These are phyloP conservation scores for Helicoverpa armigera DNA, from an alignment of 1,140 invertebrate species.

Conservation along the genomic window DNA sequence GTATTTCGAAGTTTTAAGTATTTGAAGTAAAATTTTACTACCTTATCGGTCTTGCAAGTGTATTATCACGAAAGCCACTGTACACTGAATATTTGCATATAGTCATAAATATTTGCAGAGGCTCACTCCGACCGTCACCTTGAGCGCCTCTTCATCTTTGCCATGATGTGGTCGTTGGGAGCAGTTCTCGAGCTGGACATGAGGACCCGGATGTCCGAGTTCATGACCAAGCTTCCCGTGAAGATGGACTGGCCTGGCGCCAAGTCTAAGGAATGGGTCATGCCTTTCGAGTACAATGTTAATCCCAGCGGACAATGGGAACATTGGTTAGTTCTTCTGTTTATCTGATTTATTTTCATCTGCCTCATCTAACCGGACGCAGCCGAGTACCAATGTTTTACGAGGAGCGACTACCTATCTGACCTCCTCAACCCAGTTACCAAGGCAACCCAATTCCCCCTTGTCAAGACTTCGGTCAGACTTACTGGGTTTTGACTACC, in stretches of 20 bases:
- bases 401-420: too few relatives aligned
- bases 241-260: conserved; percentile 89
- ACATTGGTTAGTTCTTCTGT: conserved; percentile 89
- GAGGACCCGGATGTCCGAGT: conserved; percentile 91
- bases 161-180: conserved; percentile 96
- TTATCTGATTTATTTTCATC: too few relatives aligned
- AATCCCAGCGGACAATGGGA: conserved; percentile 92
- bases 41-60: too few relatives aligned
- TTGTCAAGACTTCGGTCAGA: too few relatives aligned
- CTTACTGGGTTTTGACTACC: too few relatives aligned
- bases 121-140: conserved; percentile 87
- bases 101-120: conserved; percentile 65
- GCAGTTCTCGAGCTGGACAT: conserved; percentile 93
- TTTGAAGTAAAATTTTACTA: background rate
- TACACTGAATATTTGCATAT: too few relatives aligned
- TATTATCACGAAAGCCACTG: too few relatives aligned
- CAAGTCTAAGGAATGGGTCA: conserved; percentile 90
- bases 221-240: conserved; percentile 89
- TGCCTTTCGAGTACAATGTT: conserved; percentile 93
- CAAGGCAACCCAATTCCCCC: too few relatives aligned
- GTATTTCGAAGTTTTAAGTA: background rate
- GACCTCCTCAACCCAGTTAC: too few relatives aligned
- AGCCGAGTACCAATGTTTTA: too few relatives aligned
- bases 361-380: too few relatives aligned
- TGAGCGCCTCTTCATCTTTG: conserved; percentile 92